Conservation (phyloP, 2,888 invertebrate genomes). For the Patella caerulea region DNA sequence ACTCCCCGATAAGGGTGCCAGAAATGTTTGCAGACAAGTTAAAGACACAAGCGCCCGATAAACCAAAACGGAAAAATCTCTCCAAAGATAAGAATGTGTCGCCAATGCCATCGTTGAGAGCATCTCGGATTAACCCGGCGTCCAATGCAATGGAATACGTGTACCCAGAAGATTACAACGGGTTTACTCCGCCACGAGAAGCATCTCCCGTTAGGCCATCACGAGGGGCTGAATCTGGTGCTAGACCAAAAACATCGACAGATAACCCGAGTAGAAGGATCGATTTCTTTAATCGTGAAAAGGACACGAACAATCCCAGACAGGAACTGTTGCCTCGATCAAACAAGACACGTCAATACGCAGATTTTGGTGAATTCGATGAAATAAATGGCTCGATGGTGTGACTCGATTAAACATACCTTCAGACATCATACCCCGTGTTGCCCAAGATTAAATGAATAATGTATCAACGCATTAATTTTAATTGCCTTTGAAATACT, state of each 20-base stretch:
- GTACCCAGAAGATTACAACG: background rate
- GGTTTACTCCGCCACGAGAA: background rate
- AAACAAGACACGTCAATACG: background rate
- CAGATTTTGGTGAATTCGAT: constrained; percentile 25
- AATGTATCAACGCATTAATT: too few species aligned
- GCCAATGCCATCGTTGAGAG: background rate
- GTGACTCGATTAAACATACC: background rate
- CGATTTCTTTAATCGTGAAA: background rate
- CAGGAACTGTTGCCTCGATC: background rate
- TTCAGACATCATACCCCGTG: too few species aligned
- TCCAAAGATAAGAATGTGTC: background rate
- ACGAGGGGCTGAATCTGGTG: background rate
- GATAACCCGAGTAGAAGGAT: background rate
- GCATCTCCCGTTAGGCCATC: background rate
- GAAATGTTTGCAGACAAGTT: constrained; percentile 11
- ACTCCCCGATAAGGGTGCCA: constrained; percentile 19
- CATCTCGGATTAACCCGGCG: constrained; percentile 13
- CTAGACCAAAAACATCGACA: background rate
- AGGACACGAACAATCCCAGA: constrained; percentile 4
- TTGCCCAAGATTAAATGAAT: too few species aligned
- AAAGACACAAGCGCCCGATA: constrained; percentile 6
- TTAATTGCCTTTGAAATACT: too few species aligned
- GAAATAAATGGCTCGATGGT: constrained; percentile 32
- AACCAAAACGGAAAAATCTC: background rate
- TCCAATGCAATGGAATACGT: background rate